phyloP scores from a whole-genome alignment of 2,113 vertebrate genomes.

The Melospiza melodia region DNA sequence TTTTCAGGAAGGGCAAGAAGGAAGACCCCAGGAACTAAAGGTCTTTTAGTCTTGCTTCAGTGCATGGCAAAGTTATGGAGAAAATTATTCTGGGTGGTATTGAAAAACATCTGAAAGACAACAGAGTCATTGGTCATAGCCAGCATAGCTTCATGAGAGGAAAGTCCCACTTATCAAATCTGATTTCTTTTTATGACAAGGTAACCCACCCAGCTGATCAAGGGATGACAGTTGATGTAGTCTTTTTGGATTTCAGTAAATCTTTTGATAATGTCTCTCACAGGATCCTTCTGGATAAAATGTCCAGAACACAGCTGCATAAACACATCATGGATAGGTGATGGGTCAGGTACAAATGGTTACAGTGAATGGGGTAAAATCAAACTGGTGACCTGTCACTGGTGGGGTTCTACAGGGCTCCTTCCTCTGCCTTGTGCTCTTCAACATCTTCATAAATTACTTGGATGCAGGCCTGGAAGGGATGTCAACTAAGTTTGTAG shows the following conservation, averaged over 20 bases:
- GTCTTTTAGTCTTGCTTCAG: rapidly evolving
- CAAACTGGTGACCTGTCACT: not conserved
- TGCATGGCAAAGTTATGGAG: not conserved
- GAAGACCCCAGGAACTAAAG: not conserved
- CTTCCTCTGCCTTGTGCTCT: not conserved
- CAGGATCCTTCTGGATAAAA: not conserved
- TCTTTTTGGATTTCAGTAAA: not conserved
- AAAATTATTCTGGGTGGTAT: not conserved
- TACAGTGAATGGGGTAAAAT: not conserved
- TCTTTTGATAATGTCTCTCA: not conserved
- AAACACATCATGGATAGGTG: not conserved
- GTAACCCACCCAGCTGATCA: not conserved
- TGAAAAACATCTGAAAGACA: not conserved
- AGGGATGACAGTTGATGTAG: not conserved
- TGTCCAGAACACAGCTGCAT: not conserved
- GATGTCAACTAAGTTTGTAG: not conserved
- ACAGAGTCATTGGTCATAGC: not conserved
- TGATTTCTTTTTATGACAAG: not conserved
- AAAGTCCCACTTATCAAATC: not conserved
- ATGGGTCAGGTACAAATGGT: not conserved
- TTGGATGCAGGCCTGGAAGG: not conserved
- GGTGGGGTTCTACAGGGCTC: not conserved
- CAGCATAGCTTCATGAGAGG: not conserved
- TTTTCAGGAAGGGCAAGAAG: not conserved
- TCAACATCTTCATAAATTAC: not conserved